Conservation (phyloP, 2,113 vertebrate species). For the Benitochromis conjunctus region DNA sequence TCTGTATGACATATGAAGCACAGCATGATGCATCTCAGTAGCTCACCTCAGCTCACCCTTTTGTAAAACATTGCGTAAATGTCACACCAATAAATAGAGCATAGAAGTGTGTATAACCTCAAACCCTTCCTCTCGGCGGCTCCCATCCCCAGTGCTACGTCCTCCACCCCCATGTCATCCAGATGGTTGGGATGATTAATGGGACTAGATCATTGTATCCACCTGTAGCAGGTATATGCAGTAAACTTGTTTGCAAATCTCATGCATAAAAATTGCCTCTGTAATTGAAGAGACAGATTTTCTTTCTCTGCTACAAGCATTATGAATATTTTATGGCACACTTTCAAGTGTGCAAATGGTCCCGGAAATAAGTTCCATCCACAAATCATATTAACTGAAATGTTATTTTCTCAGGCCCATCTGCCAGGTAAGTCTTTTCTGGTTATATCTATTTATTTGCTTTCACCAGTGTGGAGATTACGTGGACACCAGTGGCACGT, state of each 20-base stretch:
- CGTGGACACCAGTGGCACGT: neutral
- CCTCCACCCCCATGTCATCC: constrained; percentile 15
- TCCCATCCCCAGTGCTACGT: neutral
- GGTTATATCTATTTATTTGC: constrained; percentile 39
- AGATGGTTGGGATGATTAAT: constrained; percentile 52
- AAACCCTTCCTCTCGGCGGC: neutral
- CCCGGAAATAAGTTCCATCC: constrained; percentile 47
- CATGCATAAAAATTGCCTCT: constrained; percentile 50
- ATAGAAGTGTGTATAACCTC: constrained; percentile 19
- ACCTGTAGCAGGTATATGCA: constrained; percentile 18
- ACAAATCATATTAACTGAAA: constrained; percentile 45
- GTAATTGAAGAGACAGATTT: constrained; percentile 53
- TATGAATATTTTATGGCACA: constrained; percentile 65
- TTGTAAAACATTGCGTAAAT: constrained; percentile 46
- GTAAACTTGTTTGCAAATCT: constrained; percentile 43
- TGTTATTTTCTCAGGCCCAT: constrained; percentile 31
- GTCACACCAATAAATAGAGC: constrained; percentile 41
- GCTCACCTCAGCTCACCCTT: constrained; percentile 40
- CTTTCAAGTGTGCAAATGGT: constrained; percentile 54
- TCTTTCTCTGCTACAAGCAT: constrained; percentile 40
- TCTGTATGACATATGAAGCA: constrained; percentile 17
- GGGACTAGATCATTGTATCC: constrained; percentile 28
- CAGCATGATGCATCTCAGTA: constrained; percentile 9
- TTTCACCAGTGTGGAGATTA: constrained; percentile 29
- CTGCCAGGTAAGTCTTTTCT: constrained; percentile 43